These are phyloP conservation scores for Leptinotarsa juncta DNA, from an alignment of 2,888 invertebrate species.

Conservation along the genomic window DNA sequence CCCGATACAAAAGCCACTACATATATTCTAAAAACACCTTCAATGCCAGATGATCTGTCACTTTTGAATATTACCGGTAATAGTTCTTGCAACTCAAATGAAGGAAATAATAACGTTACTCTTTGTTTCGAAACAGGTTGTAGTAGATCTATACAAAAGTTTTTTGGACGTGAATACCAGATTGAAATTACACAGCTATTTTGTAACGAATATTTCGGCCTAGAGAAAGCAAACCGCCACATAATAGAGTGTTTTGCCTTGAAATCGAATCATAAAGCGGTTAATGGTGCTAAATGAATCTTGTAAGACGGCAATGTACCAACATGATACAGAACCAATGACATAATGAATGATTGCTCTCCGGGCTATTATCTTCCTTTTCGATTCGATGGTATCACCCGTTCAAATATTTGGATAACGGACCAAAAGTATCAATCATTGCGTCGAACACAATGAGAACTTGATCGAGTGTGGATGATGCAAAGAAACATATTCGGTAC, in stretches of 20 bases:
- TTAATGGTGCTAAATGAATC: slow-evolving; percentile 18
- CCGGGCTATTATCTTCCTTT: slow-evolving; percentile 21
- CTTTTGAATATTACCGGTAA: too few species aligned
- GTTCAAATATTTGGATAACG: slow-evolving; percentile 49
- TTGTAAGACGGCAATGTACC: slow-evolving; percentile 8
- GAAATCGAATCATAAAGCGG: not conserved
- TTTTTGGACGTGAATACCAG: too few species aligned
- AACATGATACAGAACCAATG: slow-evolving; percentile 21
- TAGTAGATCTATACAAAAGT: too few species aligned
- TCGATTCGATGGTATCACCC: slow-evolving; percentile 37
- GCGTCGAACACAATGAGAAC: slow-evolving; percentile 42
- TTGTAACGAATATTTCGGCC: not conserved
- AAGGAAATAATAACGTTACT: too few species aligned
- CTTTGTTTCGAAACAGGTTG: too few species aligned
- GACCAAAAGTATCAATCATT: slow-evolving; percentile 46
- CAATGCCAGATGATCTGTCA: too few species aligned
- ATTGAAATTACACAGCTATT: not conserved
- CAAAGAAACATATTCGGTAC: slow-evolving; percentile 39
- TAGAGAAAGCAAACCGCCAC: slow-evolving; percentile 6
- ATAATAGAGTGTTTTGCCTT: slow-evolving; percentile 8
- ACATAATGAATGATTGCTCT: slow-evolving; percentile 30
- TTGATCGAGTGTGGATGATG: slow-evolving; percentile 43
- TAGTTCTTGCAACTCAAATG: too few species aligned
- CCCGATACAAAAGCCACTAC: too few species aligned
- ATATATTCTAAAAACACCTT: too few species aligned